Base-by-base conservation (phyloP, 2,888 invertebrate genomes). In the Drosophila limbata region DNA sequence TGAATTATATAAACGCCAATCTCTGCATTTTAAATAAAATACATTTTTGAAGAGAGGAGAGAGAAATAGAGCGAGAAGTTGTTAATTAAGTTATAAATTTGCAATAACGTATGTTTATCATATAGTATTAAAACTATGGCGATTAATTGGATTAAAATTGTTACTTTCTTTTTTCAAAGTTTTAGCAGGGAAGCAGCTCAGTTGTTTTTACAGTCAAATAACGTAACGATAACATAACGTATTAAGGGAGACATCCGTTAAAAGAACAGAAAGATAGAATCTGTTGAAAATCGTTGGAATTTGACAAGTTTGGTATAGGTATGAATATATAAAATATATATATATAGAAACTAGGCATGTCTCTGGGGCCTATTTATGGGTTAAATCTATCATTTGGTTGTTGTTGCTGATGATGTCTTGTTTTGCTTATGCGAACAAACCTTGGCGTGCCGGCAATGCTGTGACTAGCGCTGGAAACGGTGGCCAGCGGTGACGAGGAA, bases 1-100 rank as follows among this genome's bases (percentile, higher is more conserved):
- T 77, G 91, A 90, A 77, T 92, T 92, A 81, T 91, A 91, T 75
- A 92, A 84, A 83, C 91, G 91, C 91, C 92, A 91, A 87, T 92
- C 91, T 91, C 91, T 92, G 90, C 84, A 87, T 87, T 56, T 39
- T 33, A 72, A 77, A 73, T 45, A 64, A 79, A 77, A 77, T 70
- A 79, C 61, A 72, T 69, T 64, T n/a, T 31, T 56, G 44, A 66
- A 65, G 53, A 69, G 70, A 72, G 72, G 66, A 76, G 68, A 78
- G 75, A 87, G 66, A 87, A 78, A 84, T 75, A 79, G 74, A 84
- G 73, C 76, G 65, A 87, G 57, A 79, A 62, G 71, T 80, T 72
- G 81, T 84, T 83, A 87, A 81, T 80, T 63, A 50, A 72, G 59
- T 62, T 62, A 69, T 74, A 47, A 51, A 56, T 59, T 51, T 25